Conservation (phyloP, 2,113 vertebrate genomes). For the Ancistrus triradiatus region DNA sequence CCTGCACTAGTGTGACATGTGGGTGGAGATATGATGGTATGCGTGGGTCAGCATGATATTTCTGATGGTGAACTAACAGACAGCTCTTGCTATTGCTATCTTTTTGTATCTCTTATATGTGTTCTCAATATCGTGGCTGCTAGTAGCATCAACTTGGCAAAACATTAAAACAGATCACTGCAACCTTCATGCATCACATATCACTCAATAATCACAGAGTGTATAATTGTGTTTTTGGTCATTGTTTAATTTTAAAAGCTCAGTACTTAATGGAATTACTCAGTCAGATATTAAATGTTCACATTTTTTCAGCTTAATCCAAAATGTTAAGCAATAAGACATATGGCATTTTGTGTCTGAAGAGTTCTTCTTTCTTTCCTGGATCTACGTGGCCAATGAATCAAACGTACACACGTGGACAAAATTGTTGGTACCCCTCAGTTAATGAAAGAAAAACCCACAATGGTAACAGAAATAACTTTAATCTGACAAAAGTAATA, state of each 20-base stretch:
- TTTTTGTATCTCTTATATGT: background rate
- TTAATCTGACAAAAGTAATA: too few relatives aligned
- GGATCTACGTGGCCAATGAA: too few relatives aligned
- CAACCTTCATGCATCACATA: conserved; percentile 26
- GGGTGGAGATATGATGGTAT: background rate
- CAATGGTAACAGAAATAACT: too few relatives aligned
- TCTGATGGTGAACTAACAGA: background rate
- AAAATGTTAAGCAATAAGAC: too few relatives aligned
- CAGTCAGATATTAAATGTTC: too few relatives aligned
- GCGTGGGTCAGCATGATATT: background rate
- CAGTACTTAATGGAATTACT: background rate
- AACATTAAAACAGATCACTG: conserved; percentile 22
- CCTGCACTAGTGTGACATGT: background rate
- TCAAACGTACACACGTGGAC: too few relatives aligned
- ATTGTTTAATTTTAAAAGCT: background rate
- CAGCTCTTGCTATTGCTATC: background rate
- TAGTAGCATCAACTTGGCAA: conserved; percentile 4
- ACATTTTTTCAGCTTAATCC: too few relatives aligned
- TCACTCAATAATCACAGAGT: conserved; percentile 29
- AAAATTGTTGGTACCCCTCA: too few relatives aligned
- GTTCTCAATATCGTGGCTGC: conserved; percentile 16
- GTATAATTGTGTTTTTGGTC: conserved; percentile 1
- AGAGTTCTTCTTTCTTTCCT: too few relatives aligned
- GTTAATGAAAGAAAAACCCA: too few relatives aligned
- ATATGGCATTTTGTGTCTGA: too few relatives aligned